Evolutionary conservation across 1,140 invertebrate species (phyloP), one percentile per base, ranked within the genome.

Genomic region (Nasonia vitripennis): DNA sequence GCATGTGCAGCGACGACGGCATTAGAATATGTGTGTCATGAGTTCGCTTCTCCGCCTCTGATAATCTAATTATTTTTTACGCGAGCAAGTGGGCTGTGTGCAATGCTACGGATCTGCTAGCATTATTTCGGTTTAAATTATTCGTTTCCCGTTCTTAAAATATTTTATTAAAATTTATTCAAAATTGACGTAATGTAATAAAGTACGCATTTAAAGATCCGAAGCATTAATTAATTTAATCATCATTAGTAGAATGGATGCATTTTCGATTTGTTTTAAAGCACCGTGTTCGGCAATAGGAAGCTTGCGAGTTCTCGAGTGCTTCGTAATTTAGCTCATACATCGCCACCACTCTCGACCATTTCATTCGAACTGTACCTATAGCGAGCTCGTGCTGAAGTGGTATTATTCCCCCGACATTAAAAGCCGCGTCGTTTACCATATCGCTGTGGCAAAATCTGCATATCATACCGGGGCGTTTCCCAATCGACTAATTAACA

Each of bases 401-500:
- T 80, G 77, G 83, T 79, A 84, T 84, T 84, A 84, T 84, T 84
- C 74, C 77, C 83, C 78, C 27, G 78, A 68, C 84, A 81, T 85
- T 86, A 82, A 86, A 86, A 86, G 78, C 81, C 68, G 34, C 74
- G 85, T 83, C 80, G 75, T 78, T 82, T 75, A 70, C 70, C 80
- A 77, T 83, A 86, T 82, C 85, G 85, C 75, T 17, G 31, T 34
- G 11, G 45, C 2, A 75, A 88, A 89, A 89, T 89, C 88, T 89
- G 89, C 89, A 89, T 88, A 88, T 89, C 89, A 89, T 87, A 87
- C 84, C 75, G 74, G 83, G 88, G 89, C 84, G 86, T 87, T 87
- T 86, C 86, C 87, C 87, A 88, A 89, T 88, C 86, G 85, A 89
- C 87, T 89, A 89, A 89, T 89, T 89, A 89, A 89, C 88, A 88